These are phyloP conservation scores for Thripadectes ignobilis DNA, from an alignment of 2,797 vertebrate species.

Conservation along the genomic window DNA sequence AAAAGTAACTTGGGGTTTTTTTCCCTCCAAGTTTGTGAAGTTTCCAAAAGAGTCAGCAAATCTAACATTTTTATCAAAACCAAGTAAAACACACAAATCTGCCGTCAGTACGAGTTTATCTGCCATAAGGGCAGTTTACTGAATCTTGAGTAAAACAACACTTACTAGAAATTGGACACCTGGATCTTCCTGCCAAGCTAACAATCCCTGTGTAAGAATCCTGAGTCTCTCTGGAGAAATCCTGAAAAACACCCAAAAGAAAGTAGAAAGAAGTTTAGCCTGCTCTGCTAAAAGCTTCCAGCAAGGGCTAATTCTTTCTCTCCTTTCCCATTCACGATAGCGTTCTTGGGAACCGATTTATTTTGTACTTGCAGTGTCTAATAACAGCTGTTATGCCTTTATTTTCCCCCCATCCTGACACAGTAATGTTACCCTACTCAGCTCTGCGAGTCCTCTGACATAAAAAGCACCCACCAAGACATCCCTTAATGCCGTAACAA, in stretches of 20 bases:
- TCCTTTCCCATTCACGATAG: not conserved
- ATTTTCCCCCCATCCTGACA: not conserved
- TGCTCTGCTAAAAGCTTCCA: not conserved
- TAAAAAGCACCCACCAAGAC: not conserved
- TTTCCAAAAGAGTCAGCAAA: not conserved
- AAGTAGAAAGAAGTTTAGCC: not conserved
- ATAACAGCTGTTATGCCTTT: not conserved
- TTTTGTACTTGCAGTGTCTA: not conserved
- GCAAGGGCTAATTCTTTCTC: not conserved
- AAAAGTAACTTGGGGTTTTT: not conserved
- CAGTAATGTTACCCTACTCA: conserved; percentile 1
- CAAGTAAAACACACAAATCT: not conserved
- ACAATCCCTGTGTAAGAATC: not conserved
- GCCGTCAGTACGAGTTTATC: not conserved
- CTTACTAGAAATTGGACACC: not conserved
- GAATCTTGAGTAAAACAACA: not conserved
- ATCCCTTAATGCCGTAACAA: not conserved
- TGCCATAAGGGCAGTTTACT: not conserved
- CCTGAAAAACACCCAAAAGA: not conserved
- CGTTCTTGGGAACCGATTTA: conserved; percentile 13
- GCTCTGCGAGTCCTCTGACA: not conserved
- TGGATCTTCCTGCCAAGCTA: not conserved
- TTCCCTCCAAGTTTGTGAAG: not conserved
- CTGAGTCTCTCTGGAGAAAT: not conserved
- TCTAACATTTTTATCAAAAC: not conserved